phyloP scores from a whole-genome alignment of 2,797 vertebrate species.

The Chromis chromis region DNA sequence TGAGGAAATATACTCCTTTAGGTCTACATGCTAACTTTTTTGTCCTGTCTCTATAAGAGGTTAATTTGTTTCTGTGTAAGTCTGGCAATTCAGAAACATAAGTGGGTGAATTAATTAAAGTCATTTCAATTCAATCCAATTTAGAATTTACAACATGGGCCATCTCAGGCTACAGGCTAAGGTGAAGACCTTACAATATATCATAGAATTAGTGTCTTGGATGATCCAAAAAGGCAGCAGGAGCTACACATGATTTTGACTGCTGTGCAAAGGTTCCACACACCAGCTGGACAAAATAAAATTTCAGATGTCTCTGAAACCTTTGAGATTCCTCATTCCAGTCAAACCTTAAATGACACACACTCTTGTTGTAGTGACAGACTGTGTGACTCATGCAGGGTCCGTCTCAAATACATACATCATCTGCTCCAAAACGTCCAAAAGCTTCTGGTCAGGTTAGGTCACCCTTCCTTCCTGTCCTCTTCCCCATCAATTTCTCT shows the following conservation, averaged over 20 bases:
- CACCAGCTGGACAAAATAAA: background rate
- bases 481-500: background rate
- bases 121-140: too few species aligned
- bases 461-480: background rate
- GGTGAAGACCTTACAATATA: too few species aligned
- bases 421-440: slow-evolving; percentile 24
- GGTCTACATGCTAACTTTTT: too few species aligned
- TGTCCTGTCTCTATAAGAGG: too few species aligned
- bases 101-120: too few species aligned
- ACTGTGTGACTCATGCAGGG: background rate
- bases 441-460: slow-evolving; percentile 17
- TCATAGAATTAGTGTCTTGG: too few species aligned
- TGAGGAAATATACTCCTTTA: too few species aligned
- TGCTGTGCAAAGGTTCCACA: background rate
- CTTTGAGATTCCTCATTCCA: background rate
- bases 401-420: slow-evolving; percentile 15
- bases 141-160: too few species aligned
- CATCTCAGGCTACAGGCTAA: too few species aligned
- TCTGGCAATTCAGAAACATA: too few species aligned
- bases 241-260: background rate
- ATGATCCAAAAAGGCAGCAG: too few species aligned
- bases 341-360: background rate
- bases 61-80: too few species aligned
- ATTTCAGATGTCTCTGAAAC: background rate
- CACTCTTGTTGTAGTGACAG: background rate